These are phyloP conservation scores for Eristalis intricaria DNA, from an alignment of 2,888 invertebrate genomes.

Conservation along the genomic window DNA sequence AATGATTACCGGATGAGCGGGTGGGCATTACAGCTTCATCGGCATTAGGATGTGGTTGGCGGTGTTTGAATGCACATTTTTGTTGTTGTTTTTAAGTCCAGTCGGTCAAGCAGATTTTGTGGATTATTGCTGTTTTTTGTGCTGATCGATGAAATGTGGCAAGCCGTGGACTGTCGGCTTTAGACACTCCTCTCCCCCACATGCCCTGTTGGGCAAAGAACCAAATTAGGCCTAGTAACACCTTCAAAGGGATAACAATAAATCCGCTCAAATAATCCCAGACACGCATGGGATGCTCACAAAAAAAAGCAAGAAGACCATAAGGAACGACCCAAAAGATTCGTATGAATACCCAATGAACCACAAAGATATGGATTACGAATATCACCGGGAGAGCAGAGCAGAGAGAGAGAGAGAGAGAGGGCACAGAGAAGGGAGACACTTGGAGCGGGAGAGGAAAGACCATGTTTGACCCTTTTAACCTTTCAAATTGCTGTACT, in stretches of 20 bases:
- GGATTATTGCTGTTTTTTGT: neutral
- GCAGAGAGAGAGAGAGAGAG: neutral
- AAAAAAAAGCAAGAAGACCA: neutral
- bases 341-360: neutral
- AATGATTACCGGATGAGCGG: conserved; percentile 8
- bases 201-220: too few species aligned
- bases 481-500: neutral
- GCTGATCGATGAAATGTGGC: too few species aligned
- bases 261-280: too few species aligned
- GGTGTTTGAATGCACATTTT: neutral
- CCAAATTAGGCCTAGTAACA: too few species aligned
- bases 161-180: too few species aligned
- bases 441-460: neutral
- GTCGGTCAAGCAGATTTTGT: neutral
- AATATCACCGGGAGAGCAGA: neutral
- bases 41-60: neutral
- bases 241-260: too few species aligned
- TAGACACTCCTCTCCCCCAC: too few species aligned
- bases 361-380: conserved; percentile 1
- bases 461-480: neutral
- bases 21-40: neutral
- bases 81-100: neutral
- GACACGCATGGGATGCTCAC: too few species aligned
- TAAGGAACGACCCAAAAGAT: neutral
- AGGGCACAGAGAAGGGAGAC: neutral